Conservation (phyloP, 2,797 vertebrate genomes). For the Malacoraja senta region DNA sequence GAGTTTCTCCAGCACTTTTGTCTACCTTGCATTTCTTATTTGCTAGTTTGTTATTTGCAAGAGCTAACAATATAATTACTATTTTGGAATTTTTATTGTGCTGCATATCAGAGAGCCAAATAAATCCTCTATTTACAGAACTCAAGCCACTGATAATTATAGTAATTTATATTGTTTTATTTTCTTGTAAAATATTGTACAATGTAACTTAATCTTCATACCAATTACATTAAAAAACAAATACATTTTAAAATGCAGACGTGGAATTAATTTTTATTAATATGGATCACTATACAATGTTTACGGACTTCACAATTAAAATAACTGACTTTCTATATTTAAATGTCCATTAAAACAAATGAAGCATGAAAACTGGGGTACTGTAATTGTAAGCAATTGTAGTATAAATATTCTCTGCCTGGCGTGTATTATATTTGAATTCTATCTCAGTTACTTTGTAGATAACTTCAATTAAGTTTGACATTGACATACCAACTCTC, state of each 20-base stretch:
- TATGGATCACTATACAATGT: background rate
- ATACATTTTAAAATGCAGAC: background rate
- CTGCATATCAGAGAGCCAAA: background rate
- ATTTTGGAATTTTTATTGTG: background rate
- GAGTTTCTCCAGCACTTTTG: too few species aligned
- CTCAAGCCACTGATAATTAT: background rate
- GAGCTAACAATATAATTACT: background rate
- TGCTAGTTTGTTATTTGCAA: background rate
- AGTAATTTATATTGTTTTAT: conserved; percentile 6
- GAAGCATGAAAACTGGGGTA: background rate
- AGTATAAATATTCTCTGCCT: background rate
- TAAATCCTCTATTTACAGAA: background rate
- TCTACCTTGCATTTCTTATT: background rate
- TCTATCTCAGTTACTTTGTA: background rate
- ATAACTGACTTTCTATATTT: background rate
- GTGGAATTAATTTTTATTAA: conserved; percentile 8
- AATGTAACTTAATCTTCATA: conserved; percentile 19
- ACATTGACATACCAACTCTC: background rate
- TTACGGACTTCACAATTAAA: background rate
- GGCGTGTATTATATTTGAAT: background rate
- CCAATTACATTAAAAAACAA: background rate
- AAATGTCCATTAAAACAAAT: background rate
- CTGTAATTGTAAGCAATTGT: background rate
- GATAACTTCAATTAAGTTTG: background rate
- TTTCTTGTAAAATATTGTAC: background rate